Percentiles rank a stretch among this genome's conserved stretches.
phyloP scores from a whole-genome alignment of 2,888 invertebrate genomes.

The Lochmaea crataegi region DNA sequence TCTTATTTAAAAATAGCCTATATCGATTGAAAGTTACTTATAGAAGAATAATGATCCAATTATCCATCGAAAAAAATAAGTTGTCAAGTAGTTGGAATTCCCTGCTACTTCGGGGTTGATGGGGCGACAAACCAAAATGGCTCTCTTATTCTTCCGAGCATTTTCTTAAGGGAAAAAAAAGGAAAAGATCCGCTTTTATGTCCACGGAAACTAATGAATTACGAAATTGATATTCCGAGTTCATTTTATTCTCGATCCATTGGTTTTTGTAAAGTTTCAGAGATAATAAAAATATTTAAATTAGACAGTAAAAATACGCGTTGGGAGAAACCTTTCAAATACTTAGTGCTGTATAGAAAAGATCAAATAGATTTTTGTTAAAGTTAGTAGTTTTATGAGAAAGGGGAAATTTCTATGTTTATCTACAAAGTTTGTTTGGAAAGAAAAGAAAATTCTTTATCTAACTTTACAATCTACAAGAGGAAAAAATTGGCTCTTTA shows the following conservation, averaged over 20 bases:
- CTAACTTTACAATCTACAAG: too few relatives aligned
- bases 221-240: conserved; percentile 11
- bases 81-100: conserved; percentile 4
- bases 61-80: conserved; percentile 1
- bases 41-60: background rate
- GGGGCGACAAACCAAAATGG: conserved; percentile 5
- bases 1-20: background rate
- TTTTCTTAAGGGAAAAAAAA: background rate
- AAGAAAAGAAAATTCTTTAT: too few relatives aligned
- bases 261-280: conserved; percentile 9
- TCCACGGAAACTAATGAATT: conserved; percentile 7
- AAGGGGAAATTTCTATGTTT: background rate
- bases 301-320: background rate
- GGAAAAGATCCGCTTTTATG: conserved; percentile 1
- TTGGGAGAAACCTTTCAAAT: background rate
- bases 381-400: too few relatives aligned
- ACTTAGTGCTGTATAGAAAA: background rate
- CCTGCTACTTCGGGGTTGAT: background rate
- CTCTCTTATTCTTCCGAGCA: conserved; percentile 3
- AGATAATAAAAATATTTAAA: conserved; percentile 7
- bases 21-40: background rate
- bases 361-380: background rate
- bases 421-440: too few relatives aligned
- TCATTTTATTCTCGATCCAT: conserved; percentile 5
- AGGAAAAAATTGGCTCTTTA: too few relatives aligned